Conservation (phyloP, 2,797 vertebrate genomes). For the Amphiprion clarkii region DNA sequence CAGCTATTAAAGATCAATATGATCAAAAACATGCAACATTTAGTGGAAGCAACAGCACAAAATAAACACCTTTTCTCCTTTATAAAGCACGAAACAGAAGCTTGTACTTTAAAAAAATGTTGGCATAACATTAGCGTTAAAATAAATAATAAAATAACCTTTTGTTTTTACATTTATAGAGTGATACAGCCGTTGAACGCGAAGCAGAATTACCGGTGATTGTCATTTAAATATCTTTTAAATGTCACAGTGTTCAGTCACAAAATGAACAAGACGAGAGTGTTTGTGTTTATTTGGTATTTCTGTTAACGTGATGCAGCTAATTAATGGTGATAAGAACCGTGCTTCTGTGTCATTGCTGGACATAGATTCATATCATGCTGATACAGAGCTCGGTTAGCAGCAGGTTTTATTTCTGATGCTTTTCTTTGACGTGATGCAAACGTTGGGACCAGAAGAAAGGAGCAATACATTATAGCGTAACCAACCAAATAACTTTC, state of each 20-base stretch:
- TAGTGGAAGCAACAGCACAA: neutral
- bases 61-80: neutral
- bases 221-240: neutral
- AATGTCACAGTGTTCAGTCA: neutral
- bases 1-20: slow-evolving; percentile 1
- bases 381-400: neutral
- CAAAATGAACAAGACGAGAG: neutral
- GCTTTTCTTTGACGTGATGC: neutral
- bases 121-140: neutral
- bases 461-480: neutral
- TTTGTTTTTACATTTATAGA: neutral
- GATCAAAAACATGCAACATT: slow-evolving; percentile 5
- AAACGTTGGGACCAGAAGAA: neutral
- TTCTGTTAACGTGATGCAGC: neutral
- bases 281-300: neutral
- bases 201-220: neutral
- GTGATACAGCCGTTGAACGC: neutral
- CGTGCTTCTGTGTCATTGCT: neutral
- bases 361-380: neutral
- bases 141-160: neutral
- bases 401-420: neutral
- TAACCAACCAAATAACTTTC: slow-evolving; percentile 5
- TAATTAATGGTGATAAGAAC: neutral
- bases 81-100: neutral
- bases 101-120: neutral